A percentile compares a stretch with the other conserved stretches of the same genome.
These are phyloP conservation scores for Athalia cordata DNA, from an alignment of 2,888 invertebrate genomes.

Conservation along the genomic window DNA sequence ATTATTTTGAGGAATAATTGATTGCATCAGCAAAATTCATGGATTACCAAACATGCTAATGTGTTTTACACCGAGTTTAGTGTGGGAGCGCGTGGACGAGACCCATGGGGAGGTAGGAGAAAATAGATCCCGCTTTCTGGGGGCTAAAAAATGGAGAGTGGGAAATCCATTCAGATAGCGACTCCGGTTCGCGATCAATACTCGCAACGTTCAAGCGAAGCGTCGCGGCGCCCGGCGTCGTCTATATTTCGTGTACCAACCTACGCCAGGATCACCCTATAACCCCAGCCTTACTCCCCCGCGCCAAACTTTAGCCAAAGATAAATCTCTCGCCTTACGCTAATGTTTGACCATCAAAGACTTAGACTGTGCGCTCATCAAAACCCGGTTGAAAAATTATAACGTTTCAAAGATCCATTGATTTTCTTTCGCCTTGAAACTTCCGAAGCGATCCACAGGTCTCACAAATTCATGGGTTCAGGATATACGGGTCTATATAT, in stretches of 20 bases:
- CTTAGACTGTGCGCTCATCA: not conserved
- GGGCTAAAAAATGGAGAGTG: conserved; percentile 42
- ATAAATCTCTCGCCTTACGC: not conserved
- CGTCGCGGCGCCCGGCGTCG: conserved; percentile 59
- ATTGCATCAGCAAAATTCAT: conserved; percentile 42
- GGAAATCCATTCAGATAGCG: conserved; percentile 66
- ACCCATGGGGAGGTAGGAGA: conserved; percentile 39
- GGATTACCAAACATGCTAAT: conserved; percentile 59
- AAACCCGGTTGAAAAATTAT: not conserved
- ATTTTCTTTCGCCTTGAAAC: not conserved
- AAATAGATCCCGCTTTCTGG: conserved; percentile 33
- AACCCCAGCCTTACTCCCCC: conserved; percentile 29
- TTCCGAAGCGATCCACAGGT: conserved; percentile 20
- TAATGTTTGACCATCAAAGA: not conserved
- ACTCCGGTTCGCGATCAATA: conserved; percentile 67
- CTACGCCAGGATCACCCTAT: conserved; percentile 24
- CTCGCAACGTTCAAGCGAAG: conserved; percentile 67
- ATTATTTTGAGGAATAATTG: not conserved
- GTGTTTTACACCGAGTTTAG: conserved; percentile 57
- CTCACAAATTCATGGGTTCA: conserved; percentile 22
- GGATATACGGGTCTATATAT: not conserved
- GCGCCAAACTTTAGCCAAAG: conserved; percentile 19
- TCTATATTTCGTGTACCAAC: conserved; percentile 33
- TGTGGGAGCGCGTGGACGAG: conserved; percentile 33
- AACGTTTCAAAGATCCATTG: not conserved